Evolutionary conservation across 2,113 vertebrate species (phyloP).

Genomic region (Alethe diademata): DNA sequence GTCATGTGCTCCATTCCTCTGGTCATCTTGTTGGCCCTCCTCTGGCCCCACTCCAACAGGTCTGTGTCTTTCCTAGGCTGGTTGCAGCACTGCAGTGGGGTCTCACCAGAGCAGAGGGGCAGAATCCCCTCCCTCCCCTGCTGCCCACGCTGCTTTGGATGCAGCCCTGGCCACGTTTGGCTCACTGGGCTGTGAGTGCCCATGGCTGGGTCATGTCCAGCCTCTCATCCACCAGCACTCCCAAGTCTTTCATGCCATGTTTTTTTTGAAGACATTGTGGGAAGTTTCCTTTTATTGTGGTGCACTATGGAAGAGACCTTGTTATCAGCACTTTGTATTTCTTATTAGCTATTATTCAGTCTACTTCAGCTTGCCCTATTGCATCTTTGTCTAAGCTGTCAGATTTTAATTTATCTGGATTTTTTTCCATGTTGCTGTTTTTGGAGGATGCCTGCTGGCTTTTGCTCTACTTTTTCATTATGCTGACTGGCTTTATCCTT

Average conservation of each 20-base stretch:
- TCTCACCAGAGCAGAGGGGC: not conserved
- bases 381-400: not conserved
- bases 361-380: not conserved
- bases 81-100: not conserved
- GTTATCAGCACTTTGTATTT: not conserved
- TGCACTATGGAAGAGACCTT: not conserved
- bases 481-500: not conserved
- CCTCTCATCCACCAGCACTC: not conserved
- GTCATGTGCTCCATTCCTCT: not conserved
- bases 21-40: not conserved
- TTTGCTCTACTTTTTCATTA: not conserved
- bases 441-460: not conserved
- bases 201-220: not conserved
- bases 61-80: not conserved
- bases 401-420: not conserved
- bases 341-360: not conserved
- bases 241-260: not conserved
- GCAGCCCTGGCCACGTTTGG: accelerated
- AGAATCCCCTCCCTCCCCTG: not conserved
- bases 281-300: not conserved
- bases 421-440: not conserved
- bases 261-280: not conserved
- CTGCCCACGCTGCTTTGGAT: not conserved
- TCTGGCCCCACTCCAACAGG: not conserved
- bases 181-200: not conserved